phyloP scores from a whole-genome alignment of 2,113 vertebrate species.

The Lynx canadensis region DNA sequence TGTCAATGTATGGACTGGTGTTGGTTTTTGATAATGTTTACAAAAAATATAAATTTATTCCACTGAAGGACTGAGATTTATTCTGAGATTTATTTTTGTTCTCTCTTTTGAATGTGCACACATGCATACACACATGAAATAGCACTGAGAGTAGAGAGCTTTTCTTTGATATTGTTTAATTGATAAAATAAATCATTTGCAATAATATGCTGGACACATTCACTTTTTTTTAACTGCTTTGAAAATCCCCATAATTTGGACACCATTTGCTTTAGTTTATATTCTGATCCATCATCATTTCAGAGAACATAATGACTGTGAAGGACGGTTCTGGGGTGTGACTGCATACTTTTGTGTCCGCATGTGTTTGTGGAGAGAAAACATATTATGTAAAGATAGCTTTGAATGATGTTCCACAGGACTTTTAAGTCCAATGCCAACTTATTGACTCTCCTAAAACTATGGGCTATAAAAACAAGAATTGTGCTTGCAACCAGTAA shows the following conservation, averaged over 20 bases:
- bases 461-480: background rate
- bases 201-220: background rate
- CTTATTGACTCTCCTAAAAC: background rate
- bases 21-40: background rate
- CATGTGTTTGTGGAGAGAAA: background rate
- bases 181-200: background rate
- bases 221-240: background rate
- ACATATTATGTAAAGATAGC: background rate
- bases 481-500: background rate
- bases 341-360: background rate
- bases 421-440: background rate
- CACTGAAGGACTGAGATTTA: background rate
- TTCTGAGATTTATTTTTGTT: background rate
- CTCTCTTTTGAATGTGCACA: background rate
- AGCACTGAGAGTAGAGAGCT: background rate
- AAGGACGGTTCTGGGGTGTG: background rate
- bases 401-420: background rate
- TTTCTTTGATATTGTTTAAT: background rate
- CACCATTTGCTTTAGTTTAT: background rate
- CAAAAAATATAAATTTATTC: background rate
- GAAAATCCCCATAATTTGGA: background rate
- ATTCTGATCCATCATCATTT: background rate
- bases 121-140: background rate
- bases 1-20: background rate
- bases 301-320: background rate